These are phyloP conservation scores for Calliopum simillimum DNA, from an alignment of 2,888 invertebrate species.

Conservation along the genomic window DNA sequence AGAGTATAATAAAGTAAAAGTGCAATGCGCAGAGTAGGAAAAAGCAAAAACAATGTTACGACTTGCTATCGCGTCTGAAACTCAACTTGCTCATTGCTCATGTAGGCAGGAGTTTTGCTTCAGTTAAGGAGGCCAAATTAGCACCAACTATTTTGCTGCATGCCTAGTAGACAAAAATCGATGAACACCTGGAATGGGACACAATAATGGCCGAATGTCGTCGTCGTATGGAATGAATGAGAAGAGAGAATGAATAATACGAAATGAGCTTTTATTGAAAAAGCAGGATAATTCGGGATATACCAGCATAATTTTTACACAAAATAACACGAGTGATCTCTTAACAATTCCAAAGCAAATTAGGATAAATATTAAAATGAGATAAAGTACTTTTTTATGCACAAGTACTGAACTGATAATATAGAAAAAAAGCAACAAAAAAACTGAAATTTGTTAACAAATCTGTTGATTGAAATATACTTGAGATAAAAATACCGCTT, in stretches of 20 bases:
- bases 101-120: background rate
- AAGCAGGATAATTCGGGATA: conserved; percentile 35
- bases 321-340: too few species aligned
- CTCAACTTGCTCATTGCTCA: background rate
- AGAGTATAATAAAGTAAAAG: too few species aligned
- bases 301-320: background rate
- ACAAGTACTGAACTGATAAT: too few species aligned
- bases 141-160: conserved; percentile 48
- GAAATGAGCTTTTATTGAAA: conserved; percentile 50
- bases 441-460: too few species aligned
- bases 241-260: background rate
- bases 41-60: background rate
- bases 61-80: conserved; percentile 32
- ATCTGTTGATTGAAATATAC: too few species aligned
- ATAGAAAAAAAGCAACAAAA: too few species aligned
- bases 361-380: too few species aligned
- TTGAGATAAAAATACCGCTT: too few species aligned
- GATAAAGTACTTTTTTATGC: too few species aligned
- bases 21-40: too few species aligned
- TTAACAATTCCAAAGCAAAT: too few species aligned
- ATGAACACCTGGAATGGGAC: conserved; percentile 64
- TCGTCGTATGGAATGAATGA: background rate
- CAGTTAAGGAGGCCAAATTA: conserved; percentile 24
- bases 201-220: conserved; percentile 39
- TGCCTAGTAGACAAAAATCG: conserved; percentile 55